Percentiles rank a stretch among this genome's conserved stretches.
phyloP scores from a whole-genome alignment of 1,140 invertebrate genomes.

The Lasaia peninsularis region DNA sequence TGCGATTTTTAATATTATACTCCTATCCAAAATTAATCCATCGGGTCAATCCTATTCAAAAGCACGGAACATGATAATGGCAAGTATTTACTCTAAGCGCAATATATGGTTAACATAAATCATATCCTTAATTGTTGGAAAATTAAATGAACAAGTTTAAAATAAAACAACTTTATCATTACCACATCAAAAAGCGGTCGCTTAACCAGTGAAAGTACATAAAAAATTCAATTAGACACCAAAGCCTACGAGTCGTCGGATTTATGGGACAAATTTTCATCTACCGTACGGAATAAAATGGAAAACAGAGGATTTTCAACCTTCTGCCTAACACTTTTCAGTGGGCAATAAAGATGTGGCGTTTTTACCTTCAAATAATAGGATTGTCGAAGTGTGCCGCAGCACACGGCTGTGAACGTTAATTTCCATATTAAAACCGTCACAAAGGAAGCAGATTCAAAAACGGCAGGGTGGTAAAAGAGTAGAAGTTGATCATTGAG shows the following conservation, averaged over 20 bases:
- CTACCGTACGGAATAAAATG: conserved; percentile 12
- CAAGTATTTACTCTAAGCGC: no score
- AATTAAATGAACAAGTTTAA: background rate
- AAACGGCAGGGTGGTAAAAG: conserved; percentile 53
- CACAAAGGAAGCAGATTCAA: conserved; percentile 75
- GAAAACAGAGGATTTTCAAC: conserved; percentile 19
- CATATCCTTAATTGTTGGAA: background rate
- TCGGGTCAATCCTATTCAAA: no score
- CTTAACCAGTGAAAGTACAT: conserved; percentile 28
- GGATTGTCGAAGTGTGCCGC: conserved; percentile 53
- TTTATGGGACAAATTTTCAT: conserved; percentile 44
- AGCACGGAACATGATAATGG: no score
- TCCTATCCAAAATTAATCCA: no score
- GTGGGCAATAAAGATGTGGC: conserved; percentile 17
- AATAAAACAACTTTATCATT: conserved; percentile 10
- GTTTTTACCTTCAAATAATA: conserved; percentile 50
- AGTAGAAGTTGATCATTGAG: conserved; percentile 1
- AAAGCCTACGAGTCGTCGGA: conserved; percentile 26
- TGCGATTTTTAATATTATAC: no score
- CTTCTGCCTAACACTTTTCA: conserved; percentile 14
- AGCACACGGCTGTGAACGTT: conserved; percentile 65
- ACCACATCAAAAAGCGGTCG: conserved; percentile 22
- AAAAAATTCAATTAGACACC: conserved; percentile 54
- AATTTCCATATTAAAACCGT: conserved; percentile 77
- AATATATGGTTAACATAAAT: background rate